These are phyloP conservation scores for Zoroaster sp. DNA, from an alignment of 53 echinoderm and acorn worm genomes.

Conservation along the genomic window DNA sequence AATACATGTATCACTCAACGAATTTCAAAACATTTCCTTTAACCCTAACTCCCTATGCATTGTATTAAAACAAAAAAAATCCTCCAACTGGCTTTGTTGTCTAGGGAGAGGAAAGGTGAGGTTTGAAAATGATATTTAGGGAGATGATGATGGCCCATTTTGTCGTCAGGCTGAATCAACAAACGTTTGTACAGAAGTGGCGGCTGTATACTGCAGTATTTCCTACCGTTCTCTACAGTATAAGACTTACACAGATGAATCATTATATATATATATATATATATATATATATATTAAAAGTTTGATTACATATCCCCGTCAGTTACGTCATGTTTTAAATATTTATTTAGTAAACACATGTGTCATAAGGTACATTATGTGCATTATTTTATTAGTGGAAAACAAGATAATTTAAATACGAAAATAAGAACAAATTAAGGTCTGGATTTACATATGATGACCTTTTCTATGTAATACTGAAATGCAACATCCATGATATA, in stretches of 20 bases:
- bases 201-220: neutral
- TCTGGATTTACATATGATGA: neutral
- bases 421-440: neutral
- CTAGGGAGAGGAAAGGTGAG: too few species aligned
- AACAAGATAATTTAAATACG: neutral
- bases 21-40: too few species aligned
- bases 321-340: neutral
- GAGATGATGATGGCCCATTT: too few species aligned
- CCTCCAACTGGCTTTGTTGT: too few species aligned
- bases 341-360: neutral
- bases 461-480: neutral
- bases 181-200: too few species aligned
- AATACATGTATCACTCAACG: neutral
- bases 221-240: neutral
- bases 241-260: neutral
- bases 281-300: constrained; percentile 17
- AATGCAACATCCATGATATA: neutral
- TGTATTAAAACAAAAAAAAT: too few species aligned
- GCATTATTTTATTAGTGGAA: neutral
- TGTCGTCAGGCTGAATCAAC: too few species aligned
- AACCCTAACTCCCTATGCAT: too few species aligned
- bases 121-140: too few species aligned
- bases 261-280: neutral
- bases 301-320: constrained; percentile 32
- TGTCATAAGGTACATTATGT: neutral